Base-by-base conservation (phyloP, 2,113 vertebrate species). In the Barbus barbus region DNA sequence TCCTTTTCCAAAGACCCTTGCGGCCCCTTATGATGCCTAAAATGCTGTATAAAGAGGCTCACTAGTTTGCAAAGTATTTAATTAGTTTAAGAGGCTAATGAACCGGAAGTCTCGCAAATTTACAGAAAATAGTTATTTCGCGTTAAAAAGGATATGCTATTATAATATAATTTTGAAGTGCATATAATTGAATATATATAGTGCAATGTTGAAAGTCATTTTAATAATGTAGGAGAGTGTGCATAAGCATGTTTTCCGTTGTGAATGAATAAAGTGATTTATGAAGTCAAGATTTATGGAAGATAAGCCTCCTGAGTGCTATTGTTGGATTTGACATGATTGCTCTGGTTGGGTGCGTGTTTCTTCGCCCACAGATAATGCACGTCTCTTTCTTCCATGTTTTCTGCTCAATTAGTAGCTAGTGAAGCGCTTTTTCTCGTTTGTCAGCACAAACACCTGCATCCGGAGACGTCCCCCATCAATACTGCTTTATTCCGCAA, bases 341-440 rank as follows among this genome's bases (percentile, higher is more conserved):
- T 94, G 94, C 94, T 92, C 92, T 91, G 93, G 94, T 92, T 93
- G 94, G 94, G 96, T 94, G 95, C 96, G 95, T 78, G 65, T 81
- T 81, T 93, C 95, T 85, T 96, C 94, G 94, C 95, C 94, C 95
- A 94, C 95, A 74, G 71, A 96, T 96, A 96, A 96, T 94, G 96
- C 24, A 20, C 74, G 83, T 84, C 94, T 96, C 95, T 33, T 48
- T 46, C 41, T 65, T 67, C 94, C 95, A 95, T 96, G 95, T 95
- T 96, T 96, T 96, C 96, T 96, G 95, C 96, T 96, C 96, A 96
- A 95, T 96, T 97, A 95, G 95, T 95, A 95, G 93, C 95, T 96
- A 96, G 56, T n/a, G 58, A 24, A 95, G 94, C 94, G 94, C 95
- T 72, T 58, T 94, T 95, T 93, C 95, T 94, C 95, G 94, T 96